phyloP scores from a whole-genome alignment of 1,140 invertebrate species.

The Daktulosphaira vitifoliae region DNA sequence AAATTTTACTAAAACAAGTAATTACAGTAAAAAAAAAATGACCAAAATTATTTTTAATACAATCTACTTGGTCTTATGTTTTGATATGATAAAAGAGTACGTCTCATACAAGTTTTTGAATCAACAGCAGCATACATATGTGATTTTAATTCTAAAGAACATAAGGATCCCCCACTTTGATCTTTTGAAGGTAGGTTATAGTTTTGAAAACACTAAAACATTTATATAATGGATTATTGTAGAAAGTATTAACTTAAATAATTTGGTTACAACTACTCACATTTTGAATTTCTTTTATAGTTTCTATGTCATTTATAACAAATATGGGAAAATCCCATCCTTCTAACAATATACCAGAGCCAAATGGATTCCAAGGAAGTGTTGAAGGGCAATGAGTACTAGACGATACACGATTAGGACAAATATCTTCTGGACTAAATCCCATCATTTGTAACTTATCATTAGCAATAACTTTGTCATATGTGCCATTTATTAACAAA shows the following conservation, averaged over 20 bases:
- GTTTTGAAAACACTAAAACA: slow-evolving; percentile 47
- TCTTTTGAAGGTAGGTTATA: slow-evolving; percentile 52
- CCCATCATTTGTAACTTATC: slow-evolving; percentile 13
- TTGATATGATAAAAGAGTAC: slow-evolving; percentile 40
- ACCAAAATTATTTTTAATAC: slow-evolving; percentile 1
- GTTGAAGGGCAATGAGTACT: slow-evolving; percentile 28
- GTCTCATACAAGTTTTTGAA: slow-evolving; percentile 68
- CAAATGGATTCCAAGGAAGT: slow-evolving; percentile 66
- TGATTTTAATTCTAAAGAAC: slow-evolving; percentile 72
- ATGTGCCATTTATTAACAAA: slow-evolving; percentile 1
- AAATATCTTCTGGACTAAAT: slow-evolving; percentile 61
- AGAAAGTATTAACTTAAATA: background rate
- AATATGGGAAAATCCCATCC: slow-evolving; percentile 82
- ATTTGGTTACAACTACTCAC: slow-evolving; percentile 36
- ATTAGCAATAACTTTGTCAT: slow-evolving; percentile 7
- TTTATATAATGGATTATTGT: slow-evolving; percentile 5
- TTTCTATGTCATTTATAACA: slow-evolving; percentile 52
- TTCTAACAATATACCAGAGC: slow-evolving; percentile 61
- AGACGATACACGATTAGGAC: slow-evolving; percentile 72
- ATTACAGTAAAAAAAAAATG: background rate
- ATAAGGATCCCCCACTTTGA: slow-evolving; percentile 62
- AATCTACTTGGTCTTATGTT: slow-evolving; percentile 31
- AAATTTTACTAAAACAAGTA: slow-evolving; percentile 50
- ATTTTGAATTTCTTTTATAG: slow-evolving; percentile 50
- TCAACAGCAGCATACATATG: slow-evolving; percentile 84